phyloP scores from a whole-genome alignment of 2,888 invertebrate species.

The Holacanthella duospinosa region DNA sequence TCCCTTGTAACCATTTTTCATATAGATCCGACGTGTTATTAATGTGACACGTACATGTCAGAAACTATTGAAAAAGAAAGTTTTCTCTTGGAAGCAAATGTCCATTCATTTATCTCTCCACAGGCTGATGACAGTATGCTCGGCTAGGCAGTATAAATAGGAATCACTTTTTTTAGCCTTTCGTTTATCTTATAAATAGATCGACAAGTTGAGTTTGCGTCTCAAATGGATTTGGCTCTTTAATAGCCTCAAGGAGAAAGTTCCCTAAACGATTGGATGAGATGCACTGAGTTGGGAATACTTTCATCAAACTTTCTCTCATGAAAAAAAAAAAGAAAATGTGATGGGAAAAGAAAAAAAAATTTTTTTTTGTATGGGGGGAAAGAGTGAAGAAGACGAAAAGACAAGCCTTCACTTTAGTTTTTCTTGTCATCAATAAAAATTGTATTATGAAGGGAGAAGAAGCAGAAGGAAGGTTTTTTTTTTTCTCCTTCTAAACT shows the following conservation, averaged over 20 bases:
- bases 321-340: neutral
- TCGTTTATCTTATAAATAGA: neutral
- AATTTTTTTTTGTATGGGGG: too few relatives aligned
- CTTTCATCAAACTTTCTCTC: neutral
- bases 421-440: slow-evolving; percentile 19
- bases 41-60: slow-evolving; percentile 2
- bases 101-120: neutral
- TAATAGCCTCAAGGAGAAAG: slow-evolving; percentile 1
- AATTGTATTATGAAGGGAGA: neutral
- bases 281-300: neutral
- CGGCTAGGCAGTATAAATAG: neutral
- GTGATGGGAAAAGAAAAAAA: neutral
- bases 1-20: slow-evolving; percentile 3
- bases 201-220: neutral
- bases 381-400: slow-evolving; percentile 6
- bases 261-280: neutral
- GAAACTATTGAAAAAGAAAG: neutral
- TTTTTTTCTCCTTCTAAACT: neutral
- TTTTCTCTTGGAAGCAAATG: neutral
- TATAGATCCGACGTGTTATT: neutral
- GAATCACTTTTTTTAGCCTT: neutral
- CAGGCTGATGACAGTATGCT: neutral
- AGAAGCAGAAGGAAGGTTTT: neutral
- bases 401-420: slow-evolving; percentile 13
- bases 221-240: neutral